Conservation (phyloP, 2,888 invertebrate species). For the Synanthedon myopaeformis region DNA sequence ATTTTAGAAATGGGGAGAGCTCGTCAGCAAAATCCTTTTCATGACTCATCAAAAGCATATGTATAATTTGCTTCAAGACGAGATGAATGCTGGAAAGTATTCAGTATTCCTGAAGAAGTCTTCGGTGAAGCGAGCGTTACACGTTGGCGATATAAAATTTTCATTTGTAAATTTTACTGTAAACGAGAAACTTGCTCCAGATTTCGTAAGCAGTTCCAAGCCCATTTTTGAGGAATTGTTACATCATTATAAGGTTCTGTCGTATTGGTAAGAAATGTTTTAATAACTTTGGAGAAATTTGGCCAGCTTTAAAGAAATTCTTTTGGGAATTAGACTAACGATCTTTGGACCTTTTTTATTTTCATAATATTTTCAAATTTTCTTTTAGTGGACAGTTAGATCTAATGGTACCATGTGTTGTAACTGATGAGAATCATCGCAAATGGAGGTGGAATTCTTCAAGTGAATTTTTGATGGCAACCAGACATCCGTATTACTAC, state of each 20-base stretch:
- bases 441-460: constrained; percentile 45
- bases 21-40: constrained; percentile 28
- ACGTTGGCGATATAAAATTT: constrained; percentile 43
- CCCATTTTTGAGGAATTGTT: constrained; percentile 37
- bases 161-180: constrained; percentile 42
- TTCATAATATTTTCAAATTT: not conserved
- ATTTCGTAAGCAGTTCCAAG: constrained; percentile 43
- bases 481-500: constrained; percentile 30
- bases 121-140: constrained; percentile 41
- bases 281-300: not conserved
- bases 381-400: constrained; percentile 52
- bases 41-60: constrained; percentile 41
- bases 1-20: constrained; percentile 40
- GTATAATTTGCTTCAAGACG: constrained; percentile 50
- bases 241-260: constrained; percentile 42
- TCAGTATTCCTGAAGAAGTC: constrained; percentile 20
- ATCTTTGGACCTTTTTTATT: not conserved
- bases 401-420: constrained; percentile 48
- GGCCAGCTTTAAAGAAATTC: too few species aligned
- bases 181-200: constrained; percentile 31
- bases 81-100: constrained; percentile 28
- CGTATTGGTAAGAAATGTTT: constrained; percentile 31
- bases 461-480: constrained; percentile 28
- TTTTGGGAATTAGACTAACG: not conserved
- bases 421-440: constrained; percentile 38